Evolutionary conservation across 2,797 vertebrate species (phyloP).

Genomic region (Rhabdophis nuchalis): DNA sequence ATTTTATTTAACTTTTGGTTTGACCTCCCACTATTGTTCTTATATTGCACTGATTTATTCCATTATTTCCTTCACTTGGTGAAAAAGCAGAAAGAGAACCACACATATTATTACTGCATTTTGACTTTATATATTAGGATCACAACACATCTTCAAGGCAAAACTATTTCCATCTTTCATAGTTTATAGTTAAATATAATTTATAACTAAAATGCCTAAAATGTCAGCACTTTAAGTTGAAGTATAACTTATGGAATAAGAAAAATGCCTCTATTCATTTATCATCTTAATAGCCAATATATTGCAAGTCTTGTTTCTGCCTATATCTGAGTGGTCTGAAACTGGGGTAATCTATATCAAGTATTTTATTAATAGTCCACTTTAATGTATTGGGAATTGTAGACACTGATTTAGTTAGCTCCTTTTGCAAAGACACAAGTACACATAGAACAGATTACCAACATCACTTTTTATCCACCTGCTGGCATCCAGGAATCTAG

Average conservation of each 20-base stretch:
- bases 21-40: constrained; percentile 14
- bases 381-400: constrained; percentile 12
- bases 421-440: constrained; percentile 31
- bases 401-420: constrained; percentile 23
- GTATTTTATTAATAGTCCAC: not conserved
- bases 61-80: constrained; percentile 45
- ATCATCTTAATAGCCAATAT: not conserved
- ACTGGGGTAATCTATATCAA: not conserved
- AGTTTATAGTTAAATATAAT: constrained; percentile 41
- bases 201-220: constrained; percentile 42
- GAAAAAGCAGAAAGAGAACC: constrained; percentile 46
- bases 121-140: constrained; percentile 35
- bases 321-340: not conserved
- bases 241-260: constrained; percentile 16
- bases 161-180: constrained; percentile 40
- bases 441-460: constrained; percentile 28
- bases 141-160: constrained; percentile 36
- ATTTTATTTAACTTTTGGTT: constrained; percentile 40
- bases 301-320: not conserved
- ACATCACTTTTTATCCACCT: not conserved
- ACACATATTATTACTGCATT: constrained; percentile 25
- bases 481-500: not conserved
- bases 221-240: constrained; percentile 35
- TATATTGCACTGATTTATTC: constrained; percentile 46
- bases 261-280: constrained; percentile 30